These are phyloP conservation scores for Dicranocentrus wangi DNA, from an alignment of 2,888 invertebrate species.

Conservation along the genomic window DNA sequence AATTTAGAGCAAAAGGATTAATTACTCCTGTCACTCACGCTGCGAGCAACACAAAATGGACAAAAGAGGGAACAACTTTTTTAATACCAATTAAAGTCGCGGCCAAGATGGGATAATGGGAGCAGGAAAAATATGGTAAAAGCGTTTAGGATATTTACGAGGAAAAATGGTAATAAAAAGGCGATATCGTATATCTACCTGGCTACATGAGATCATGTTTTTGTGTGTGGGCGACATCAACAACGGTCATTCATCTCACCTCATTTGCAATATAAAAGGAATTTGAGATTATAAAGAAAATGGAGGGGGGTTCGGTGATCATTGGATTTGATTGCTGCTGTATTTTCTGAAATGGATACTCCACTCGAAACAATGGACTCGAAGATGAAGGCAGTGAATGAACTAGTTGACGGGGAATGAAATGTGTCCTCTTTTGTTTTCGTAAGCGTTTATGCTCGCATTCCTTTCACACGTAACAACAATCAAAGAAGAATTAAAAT, in stretches of 20 bases:
- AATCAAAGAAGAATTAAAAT: neutral
- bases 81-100: too few relatives aligned
- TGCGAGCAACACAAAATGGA: too few relatives aligned
- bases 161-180: too few relatives aligned
- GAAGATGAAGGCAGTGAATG: conserved; percentile 4
- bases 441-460: conserved; percentile 5
- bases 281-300: neutral
- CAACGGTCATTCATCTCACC: conserved; percentile 51
- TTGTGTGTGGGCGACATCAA: conserved; percentile 41
- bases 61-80: too few relatives aligned
- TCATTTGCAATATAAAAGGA: conserved; percentile 29
- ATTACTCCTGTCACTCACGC: too few relatives aligned
- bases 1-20: too few relatives aligned
- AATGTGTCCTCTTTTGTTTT: neutral
- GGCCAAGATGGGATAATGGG: too few relatives aligned
- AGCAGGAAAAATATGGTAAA: too few relatives aligned
- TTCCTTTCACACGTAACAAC: conserved; percentile 30
- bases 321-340: conserved; percentile 11
- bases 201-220: neutral
- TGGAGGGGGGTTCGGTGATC: neutral
- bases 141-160: too few relatives aligned
- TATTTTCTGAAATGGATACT: conserved; percentile 16
- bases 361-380: conserved; percentile 11
- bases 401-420: neutral
- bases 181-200: too few relatives aligned